These are phyloP conservation scores for Liolophura sinensis DNA, from an alignment of 1,140 invertebrate species.

Conservation along the genomic window DNA sequence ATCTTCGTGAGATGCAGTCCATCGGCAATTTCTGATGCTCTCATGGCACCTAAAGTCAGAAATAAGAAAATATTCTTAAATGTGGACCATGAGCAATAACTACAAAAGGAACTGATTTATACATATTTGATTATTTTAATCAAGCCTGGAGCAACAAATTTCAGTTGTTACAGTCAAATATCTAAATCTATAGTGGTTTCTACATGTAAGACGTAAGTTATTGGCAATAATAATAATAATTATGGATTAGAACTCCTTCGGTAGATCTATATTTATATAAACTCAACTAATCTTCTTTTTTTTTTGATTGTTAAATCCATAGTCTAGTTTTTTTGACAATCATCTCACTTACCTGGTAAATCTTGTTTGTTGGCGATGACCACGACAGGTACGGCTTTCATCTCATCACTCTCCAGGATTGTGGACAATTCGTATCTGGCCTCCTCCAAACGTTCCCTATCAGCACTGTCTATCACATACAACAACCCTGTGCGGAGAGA, in stretches of 20 bases:
- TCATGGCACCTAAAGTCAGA: constrained; percentile 30
- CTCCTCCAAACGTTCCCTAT: constrained; percentile 94
- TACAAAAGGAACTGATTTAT: constrained; percentile 3
- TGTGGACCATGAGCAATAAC: neutral
- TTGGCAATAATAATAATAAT: no score
- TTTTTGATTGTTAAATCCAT: no score
- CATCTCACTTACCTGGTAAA: constrained; percentile 32
- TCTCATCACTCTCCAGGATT: constrained; percentile 84
- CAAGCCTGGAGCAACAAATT: no score
- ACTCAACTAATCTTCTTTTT: no score
- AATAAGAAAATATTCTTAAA: neutral
- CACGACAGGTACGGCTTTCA: constrained; percentile 93
- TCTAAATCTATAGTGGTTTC: neutral
- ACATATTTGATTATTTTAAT: neutral
- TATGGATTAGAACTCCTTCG: no score
- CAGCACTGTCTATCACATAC: constrained; percentile 98
- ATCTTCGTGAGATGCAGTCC: constrained; percentile 12
- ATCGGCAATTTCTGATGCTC: constrained; percentile 33
- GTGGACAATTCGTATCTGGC: constrained; percentile 86
- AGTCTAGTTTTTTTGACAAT: neutral
- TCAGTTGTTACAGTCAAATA: neutral
- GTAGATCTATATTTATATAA: no score
- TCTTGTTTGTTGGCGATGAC: constrained; percentile 98
- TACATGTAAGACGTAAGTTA: no score
- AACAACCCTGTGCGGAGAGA: constrained; percentile 71